Conservation (phyloP, 2,113 vertebrate genomes). For the Leiothrix lutea region DNA sequence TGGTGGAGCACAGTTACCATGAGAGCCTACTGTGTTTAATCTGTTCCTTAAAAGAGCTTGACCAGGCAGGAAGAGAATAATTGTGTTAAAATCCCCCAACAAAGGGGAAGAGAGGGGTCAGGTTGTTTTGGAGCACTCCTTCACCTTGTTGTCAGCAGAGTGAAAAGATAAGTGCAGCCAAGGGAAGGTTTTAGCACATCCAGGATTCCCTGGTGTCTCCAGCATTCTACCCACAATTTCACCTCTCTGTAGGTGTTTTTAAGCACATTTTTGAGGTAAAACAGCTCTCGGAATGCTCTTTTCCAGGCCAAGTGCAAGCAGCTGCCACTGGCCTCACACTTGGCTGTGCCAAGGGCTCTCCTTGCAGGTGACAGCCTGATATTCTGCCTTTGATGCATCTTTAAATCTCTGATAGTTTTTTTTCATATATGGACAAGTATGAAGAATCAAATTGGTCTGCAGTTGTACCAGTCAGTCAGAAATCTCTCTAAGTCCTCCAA, state of each 20-base stretch:
- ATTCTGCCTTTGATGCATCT: not conserved
- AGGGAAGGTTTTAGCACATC: not conserved
- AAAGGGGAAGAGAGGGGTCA: not conserved
- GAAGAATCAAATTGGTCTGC: not conserved
- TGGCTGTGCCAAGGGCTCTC: not conserved
- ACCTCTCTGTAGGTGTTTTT: not conserved
- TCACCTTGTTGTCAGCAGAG: not conserved
- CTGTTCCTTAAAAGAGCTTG: not conserved
- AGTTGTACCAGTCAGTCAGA: not conserved
- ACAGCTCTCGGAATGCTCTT: not conserved
- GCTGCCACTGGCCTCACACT: not conserved
- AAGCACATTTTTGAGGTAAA: not conserved
- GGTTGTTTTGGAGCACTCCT: not conserved
- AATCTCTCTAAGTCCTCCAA: not conserved
- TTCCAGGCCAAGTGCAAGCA: not conserved
- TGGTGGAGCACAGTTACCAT: not conserved
- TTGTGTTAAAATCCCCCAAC: not conserved
- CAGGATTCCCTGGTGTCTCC: not conserved
- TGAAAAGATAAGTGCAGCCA: not conserved
- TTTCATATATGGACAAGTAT: not conserved
- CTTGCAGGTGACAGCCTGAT: not conserved
- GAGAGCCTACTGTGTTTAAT: not conserved
- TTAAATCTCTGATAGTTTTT: not conserved
- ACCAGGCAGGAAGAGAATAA: not conserved
- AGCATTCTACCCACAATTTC: not conserved